A percentile compares a stretch with the other conserved stretches of the same genome.
Evolutionary conservation across 2,888 invertebrate genomes (phyloP).

Genomic region (Melieria picta): DNA sequence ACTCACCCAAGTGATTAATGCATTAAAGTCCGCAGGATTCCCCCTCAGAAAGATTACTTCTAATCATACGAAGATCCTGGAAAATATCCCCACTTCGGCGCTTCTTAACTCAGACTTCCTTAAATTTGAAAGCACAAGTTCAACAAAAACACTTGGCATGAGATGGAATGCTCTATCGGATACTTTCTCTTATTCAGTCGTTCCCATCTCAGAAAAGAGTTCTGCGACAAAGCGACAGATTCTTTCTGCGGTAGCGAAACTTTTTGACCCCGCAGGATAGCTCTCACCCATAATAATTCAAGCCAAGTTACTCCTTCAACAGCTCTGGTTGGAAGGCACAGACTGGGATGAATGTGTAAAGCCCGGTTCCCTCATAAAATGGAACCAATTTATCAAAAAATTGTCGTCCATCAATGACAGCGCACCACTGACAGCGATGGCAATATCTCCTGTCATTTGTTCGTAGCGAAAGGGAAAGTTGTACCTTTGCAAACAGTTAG

Average conservation of each 20-base stretch:
- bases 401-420: not conserved
- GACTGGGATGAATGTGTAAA: constrained; percentile 19
- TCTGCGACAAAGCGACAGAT: constrained; percentile 22
- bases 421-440: too few species aligned
- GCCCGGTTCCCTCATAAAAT: constrained; percentile 5
- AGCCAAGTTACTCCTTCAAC: constrained; percentile 18
- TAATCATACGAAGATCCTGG: constrained; percentile 18
- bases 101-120: constrained; percentile 29
- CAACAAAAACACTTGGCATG: constrained; percentile 25
- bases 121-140: constrained; percentile 22
- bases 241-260: constrained; percentile 31
- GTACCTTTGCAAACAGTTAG: too few species aligned
- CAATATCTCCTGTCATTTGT: too few species aligned
- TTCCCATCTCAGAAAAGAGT: not conserved
- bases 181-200: constrained; percentile 19
- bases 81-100: constrained; percentile 19
- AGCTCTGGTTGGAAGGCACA: constrained; percentile 7
- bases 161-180: constrained; percentile 29
- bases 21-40: constrained; percentile 11
- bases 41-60: constrained; percentile 28
- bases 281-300: constrained; percentile 28
- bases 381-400: not conserved
- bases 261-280: constrained; percentile 20
- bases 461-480: too few species aligned
- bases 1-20: not conserved